Evolutionary conservation across 2,888 invertebrate genomes (phyloP), one percentile per base, ranked within the genome.

Genomic region (Mythimna albipuncta): DNA sequence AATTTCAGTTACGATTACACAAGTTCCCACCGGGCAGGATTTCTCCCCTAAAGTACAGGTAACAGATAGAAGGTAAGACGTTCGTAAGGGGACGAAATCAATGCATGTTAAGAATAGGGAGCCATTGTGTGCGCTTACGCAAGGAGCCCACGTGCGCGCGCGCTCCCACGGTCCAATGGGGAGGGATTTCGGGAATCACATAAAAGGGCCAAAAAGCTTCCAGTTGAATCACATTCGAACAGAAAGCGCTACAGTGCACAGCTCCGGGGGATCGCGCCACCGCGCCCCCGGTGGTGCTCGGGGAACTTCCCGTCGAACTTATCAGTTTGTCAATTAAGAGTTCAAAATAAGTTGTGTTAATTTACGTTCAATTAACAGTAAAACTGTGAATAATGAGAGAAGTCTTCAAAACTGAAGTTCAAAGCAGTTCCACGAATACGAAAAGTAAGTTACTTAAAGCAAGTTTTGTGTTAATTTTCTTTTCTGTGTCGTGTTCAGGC

Each of bases 41-140:
- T 93, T 94, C 93, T 93, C 95, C 96, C 96, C 94, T 92, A 89
- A 89, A 89, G 87, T 90, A 91, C 94, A 96, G 95, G 96, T 96
- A 96, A 94, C 89, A 93, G 94, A 94, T 94, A 94, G 83, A 92
- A 90, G 93, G 93, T 88, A 95, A 95, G 95, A 94, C 93, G 94
- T 88, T 90, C 88, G 91, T 32, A 41, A 93, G 93, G 95, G 96
- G 95, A 92, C 92, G 91, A 89, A 93, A 93, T 95, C 93, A 94
- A 94, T 87, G 89, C 88, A 87, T 81, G 91, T 89, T 94, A 94
- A 95, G 94, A 94, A 95, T 89, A 91, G 93, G 93, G 91, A 88
- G 82, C 91, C 83, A 93, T 96, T 95, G 95, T 96, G 85, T 93
- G 94, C 93, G 93, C 88, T 92, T 94, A 87, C 95, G 95, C 94